A percentile compares a stretch with the other conserved stretches of the same genome.
Conservation (phyloP, 2,113 vertebrate genomes). For the Dicerorhinus sumatrensis region DNA sequence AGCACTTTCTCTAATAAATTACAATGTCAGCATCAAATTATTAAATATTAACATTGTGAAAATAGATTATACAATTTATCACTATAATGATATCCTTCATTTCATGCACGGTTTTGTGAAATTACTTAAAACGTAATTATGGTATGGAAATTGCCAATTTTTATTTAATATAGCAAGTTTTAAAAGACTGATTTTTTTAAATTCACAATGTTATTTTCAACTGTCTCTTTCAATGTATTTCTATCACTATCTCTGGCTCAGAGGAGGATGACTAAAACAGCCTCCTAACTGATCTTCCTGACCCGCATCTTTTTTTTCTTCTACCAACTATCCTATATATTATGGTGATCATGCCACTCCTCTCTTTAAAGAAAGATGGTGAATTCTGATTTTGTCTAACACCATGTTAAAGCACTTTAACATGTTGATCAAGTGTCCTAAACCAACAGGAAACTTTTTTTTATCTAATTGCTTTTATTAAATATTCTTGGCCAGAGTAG, state of each 20-base stretch:
- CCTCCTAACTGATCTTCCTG: neutral
- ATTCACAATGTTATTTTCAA: neutral
- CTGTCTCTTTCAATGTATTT: neutral
- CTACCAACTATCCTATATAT: neutral
- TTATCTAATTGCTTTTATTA: neutral
- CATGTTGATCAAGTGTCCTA: neutral
- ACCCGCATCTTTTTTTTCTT: neutral
- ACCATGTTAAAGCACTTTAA: neutral
- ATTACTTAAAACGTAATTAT: constrained; percentile 50
- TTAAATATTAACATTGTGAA: constrained; percentile 45
- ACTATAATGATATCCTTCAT: neutral
- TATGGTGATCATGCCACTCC: neutral
- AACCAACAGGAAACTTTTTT: neutral
- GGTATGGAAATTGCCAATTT: neutral
- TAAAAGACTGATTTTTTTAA: neutral
- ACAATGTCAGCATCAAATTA: neutral
- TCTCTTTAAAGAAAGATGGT: neutral
- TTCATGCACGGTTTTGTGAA: constrained; percentile 10
- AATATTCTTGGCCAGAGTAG: neutral
- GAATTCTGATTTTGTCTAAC: neutral
- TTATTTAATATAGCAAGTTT: constrained; percentile 29
- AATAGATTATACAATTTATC: neutral
- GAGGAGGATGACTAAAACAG: neutral
- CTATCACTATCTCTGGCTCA: neutral
- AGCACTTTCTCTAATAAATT: neutral